Evolutionary conservation across 2,888 invertebrate species (phyloP), one percentile per base, ranked within the genome.

Genomic region (Zeuzera pyrina): DNA sequence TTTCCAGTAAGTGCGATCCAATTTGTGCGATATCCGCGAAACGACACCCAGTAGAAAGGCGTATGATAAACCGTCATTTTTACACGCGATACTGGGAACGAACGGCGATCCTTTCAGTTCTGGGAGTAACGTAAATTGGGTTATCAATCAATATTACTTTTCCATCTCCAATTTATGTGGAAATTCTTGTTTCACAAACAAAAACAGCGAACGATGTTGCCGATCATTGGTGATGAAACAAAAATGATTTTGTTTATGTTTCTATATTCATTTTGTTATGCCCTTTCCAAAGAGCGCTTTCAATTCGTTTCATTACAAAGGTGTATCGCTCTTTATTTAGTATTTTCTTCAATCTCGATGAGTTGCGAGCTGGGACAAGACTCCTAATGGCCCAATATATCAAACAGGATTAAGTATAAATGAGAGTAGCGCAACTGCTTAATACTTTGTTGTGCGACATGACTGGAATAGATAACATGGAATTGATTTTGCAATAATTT

Each of bases 371-470:
- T 52, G 57, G 62, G 70, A 74, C 72, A 66, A 60, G 65, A 58
- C 59, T 65, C 64, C 60, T 78, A 76, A 78, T 76, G 71, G 72
- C 52, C 66, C 73, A 67, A 77, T 79, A 74, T 74, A 76, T 79
- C 78, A 78, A 74, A 76, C 55, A 62, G 76, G 74, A 78, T 79
- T 78, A 74, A 66, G 61, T 72, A 65, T 68, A 74, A 76, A 77
- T 70, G 72, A 71, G 73, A 68, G 60, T 49, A 64, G 58, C 63
- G 57, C 61, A 66, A 56, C 58, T 55, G 57, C 57, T 59, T 61
- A 62, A 62, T 71, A 70, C 64, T 68, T 66, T 62, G 65, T 67
- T 60, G 57, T 61, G 53, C 64, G 59, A 60, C 67, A 69, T 61
- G 65, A 64, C 66, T 52, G 34, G 65, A 68, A 70, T 67, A 57